A percentile compares a stretch with the other conserved stretches of the same genome.
Evolutionary conservation across 2,113 vertebrate genomes (phyloP).

Genomic region (Vidua chalybeata): DNA sequence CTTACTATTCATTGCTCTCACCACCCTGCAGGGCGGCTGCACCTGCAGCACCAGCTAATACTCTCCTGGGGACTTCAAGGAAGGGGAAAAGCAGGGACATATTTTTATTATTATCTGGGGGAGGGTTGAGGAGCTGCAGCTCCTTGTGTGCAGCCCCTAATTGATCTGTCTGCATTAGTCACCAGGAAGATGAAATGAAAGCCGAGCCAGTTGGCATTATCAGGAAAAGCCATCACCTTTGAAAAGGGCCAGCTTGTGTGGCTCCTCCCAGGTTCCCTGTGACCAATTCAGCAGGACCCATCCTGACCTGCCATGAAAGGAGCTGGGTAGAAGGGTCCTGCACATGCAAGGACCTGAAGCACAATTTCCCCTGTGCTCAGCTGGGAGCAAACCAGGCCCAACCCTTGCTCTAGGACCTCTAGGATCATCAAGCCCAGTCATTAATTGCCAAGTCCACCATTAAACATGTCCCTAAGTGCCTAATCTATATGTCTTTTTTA

Average conservation of each 20-base stretch:
- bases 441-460: neutral
- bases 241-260: slow-evolving; percentile 37
- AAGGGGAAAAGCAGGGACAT: neutral
- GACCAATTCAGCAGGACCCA: neutral
- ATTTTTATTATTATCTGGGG: slow-evolving; percentile 22
- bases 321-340: neutral
- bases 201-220: slow-evolving; percentile 51
- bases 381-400: neutral
- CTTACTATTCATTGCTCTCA: slow-evolving; percentile 91
- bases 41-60: slow-evolving; percentile 82
- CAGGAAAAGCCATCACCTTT: slow-evolving; percentile 50
- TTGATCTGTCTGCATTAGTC: slow-evolving; percentile 76
- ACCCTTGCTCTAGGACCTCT: neutral
- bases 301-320: fast-evolving
- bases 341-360: neutral
- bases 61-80: slow-evolving; percentile 64
- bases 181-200: slow-evolving; percentile 58
- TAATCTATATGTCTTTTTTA: neutral
- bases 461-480: neutral
- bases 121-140: slow-evolving; percentile 1
- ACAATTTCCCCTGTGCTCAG: neutral
- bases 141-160: slow-evolving; percentile 60
- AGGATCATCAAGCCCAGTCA: neutral
- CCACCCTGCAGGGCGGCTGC: slow-evolving; percentile 83
- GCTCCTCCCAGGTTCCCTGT: neutral